Evolutionary conservation across 2,797 vertebrate species (phyloP), one percentile per base, ranked within the genome.

Genomic region (Schizopygopsis pylzovi): DNA sequence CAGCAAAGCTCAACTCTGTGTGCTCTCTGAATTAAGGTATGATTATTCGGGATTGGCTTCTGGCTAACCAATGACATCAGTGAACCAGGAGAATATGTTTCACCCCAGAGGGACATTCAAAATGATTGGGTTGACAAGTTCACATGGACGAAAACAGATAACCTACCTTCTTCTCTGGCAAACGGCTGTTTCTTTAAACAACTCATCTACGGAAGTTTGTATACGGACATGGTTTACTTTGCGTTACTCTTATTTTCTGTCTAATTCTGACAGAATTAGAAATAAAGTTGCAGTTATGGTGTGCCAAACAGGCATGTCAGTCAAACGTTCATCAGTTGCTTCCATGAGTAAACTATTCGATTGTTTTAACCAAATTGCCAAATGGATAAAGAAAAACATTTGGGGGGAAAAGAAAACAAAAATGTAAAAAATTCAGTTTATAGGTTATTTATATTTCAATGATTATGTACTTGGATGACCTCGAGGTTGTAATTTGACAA

Each of bases 81-180:
- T 76, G 59, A 83, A 76, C 56, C 59, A 25, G 43, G 28, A 65
- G 12, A 63, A 52, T 76, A 39, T 41, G 39, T 61, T 52, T 28
- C 33, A 20, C 28, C 72, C 20, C 8, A 63, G 56, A 73, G 25
- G 54, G 37, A 54, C 54, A 49, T 67, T 80, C 28, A 61, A 18
- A 83, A 16, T 83, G 71, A 83, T 83, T 73, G 80, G 67, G 56
- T 54, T 68, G 28, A 82, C 56, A 79, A 72, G 70, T 73, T 82
- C 54, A 75, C 20, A 20, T n/a, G 4, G 7, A 8, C 20, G 9
- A 83, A 61, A 47, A 13, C 25, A 76, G 28, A 83, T 12, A 83
- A 76, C 33, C 9, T 16, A 49, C 54, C 56, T 75, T 63, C 28
- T 61, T 20, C 9, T 37, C 25, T 13, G 12, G 3, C 12, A 37